Conservation (phyloP, 2,797 vertebrate genomes). For the Echeneis naucrates region DNA sequence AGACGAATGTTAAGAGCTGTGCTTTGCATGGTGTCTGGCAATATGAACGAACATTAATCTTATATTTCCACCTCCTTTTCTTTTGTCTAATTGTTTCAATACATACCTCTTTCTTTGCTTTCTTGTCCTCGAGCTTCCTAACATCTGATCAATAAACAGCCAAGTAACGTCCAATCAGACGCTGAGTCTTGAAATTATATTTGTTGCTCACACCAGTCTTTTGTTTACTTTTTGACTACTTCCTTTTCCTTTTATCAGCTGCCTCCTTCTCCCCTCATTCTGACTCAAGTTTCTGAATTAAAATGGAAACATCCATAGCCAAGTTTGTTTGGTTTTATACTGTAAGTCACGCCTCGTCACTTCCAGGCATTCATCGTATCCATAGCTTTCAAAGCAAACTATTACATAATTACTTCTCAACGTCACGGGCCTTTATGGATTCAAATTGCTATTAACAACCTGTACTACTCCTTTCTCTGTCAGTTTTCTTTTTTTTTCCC, state of each 20-base stretch:
- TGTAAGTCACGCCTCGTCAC: conserved; percentile 49
- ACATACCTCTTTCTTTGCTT: too few relatives aligned
- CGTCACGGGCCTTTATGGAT: conserved; percentile 36
- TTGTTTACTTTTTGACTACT: conserved; percentile 41
- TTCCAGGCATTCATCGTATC: conserved; percentile 40
- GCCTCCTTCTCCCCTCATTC: conserved; percentile 29
- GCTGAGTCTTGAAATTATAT: conserved; percentile 59
- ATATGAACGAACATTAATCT: not conserved
- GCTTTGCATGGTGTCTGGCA: conserved; percentile 10
- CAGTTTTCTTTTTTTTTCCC: conserved; percentile 25
- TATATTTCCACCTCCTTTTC: not conserved
- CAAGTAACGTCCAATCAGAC: conserved; percentile 45
- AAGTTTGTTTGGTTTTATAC: conserved; percentile 54
- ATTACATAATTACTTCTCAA: conserved; percentile 24
- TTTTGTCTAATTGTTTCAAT: too few relatives aligned
- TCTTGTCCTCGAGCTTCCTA: conserved; percentile 7
- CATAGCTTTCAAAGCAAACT: conserved; percentile 45
- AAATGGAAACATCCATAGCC: conserved; percentile 57
- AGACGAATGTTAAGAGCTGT: not conserved
- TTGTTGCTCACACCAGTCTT: conserved; percentile 31
- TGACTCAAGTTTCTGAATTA: conserved; percentile 70
- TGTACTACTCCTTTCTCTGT: conserved; percentile 27
- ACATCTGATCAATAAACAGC: conserved; percentile 44
- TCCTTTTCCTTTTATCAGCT: conserved; percentile 45
- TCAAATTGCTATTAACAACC: conserved; percentile 30